These are phyloP conservation scores for Popillia japonica DNA, from an alignment of 1,140 invertebrate species.

Conservation along the genomic window DNA sequence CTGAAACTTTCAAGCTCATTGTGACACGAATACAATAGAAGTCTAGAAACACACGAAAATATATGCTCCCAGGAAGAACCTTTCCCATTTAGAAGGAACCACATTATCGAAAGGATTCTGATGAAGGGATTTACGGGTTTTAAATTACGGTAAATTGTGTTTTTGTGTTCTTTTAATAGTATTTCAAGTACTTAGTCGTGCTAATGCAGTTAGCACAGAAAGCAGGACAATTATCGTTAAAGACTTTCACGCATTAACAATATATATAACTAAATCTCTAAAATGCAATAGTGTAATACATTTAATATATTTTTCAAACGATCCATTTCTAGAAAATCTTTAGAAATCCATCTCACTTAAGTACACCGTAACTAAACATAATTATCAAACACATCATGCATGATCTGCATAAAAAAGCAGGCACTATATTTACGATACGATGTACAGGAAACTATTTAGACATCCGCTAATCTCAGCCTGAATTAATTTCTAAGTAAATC, in stretches of 20 bases:
- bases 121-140: slow-evolving; percentile 20
- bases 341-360: too few relatives aligned
- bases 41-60: neutral
- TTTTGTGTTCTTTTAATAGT: slow-evolving; percentile 13
- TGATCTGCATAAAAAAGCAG: too few relatives aligned
- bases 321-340: too few relatives aligned
- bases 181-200: neutral
- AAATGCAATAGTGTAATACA: too few relatives aligned
- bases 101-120: slow-evolving; percentile 18
- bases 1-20: slow-evolving; percentile 9
- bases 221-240: neutral
- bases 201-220: neutral
- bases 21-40: slow-evolving; percentile 19
- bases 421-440: neutral
- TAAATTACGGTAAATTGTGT: slow-evolving; percentile 28
- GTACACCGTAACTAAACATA: too few relatives aligned
- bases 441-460: neutral
- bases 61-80: neutral
- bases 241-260: neutral
- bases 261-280: neutral
- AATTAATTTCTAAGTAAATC: slow-evolving; percentile 2
- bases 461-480: neutral
- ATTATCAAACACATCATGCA: too few relatives aligned
- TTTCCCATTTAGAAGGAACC: slow-evolving; percentile 22
- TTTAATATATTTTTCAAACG: too few relatives aligned